Conservation (phyloP, 2,797 vertebrate species). For the Leptodactylus fallax region DNA sequence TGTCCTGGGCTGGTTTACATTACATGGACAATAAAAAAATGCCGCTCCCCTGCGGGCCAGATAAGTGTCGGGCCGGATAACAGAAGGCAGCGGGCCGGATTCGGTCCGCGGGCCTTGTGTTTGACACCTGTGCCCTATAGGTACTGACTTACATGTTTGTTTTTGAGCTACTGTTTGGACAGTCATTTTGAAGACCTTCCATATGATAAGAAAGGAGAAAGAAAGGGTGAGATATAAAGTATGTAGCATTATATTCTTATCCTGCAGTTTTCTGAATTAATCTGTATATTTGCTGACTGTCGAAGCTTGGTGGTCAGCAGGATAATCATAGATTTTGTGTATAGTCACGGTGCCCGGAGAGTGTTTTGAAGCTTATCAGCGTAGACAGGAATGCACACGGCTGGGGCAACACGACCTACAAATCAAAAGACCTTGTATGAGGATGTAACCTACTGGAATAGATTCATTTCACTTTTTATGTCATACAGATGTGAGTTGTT, state of each 20-base stretch:
- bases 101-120: too few species aligned
- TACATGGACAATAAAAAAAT: too few species aligned
- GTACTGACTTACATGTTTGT: background rate
- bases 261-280: background rate
- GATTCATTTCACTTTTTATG: background rate
- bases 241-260: background rate
- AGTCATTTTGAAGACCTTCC: background rate
- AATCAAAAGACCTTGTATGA: slow-evolving; percentile 11
- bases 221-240: background rate
- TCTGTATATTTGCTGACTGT: background rate
- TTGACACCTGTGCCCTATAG: too few species aligned
- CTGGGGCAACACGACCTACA: slow-evolving; percentile 24
- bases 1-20: too few species aligned
- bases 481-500: background rate
- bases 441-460: background rate
- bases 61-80: too few species aligned
- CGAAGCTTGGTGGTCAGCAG: slow-evolving; percentile 3
- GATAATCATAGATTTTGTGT: background rate
- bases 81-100: too few species aligned
- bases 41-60: too few species aligned
- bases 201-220: background rate
- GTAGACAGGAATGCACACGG: slow-evolving; percentile 27
- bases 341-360: background rate
- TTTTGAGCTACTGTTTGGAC: background rate
- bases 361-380: slow-evolving; percentile 24